A percentile compares a stretch with the other conserved stretches of the same genome.
These are phyloP conservation scores for Diarsia rubi DNA, from an alignment of 2,888 invertebrate genomes.

Conservation along the genomic window DNA sequence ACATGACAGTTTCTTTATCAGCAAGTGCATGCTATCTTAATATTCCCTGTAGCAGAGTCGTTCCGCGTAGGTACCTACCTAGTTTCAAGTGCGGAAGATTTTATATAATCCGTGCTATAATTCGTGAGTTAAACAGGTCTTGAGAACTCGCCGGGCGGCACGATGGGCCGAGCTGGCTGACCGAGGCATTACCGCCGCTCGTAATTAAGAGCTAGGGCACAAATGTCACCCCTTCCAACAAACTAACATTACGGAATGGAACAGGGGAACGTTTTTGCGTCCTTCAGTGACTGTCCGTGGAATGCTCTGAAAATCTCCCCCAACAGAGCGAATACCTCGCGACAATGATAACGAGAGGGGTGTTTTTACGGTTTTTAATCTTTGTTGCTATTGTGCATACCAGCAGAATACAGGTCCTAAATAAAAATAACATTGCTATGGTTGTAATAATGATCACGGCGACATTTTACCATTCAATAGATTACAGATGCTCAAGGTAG, in stretches of 20 bases:
- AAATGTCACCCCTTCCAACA: constrained; percentile 25
- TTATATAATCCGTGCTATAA: constrained; percentile 3
- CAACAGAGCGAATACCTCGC: constrained; percentile 2
- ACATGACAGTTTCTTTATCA: constrained; percentile 12
- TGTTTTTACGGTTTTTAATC: neutral
- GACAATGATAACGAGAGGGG: neutral
- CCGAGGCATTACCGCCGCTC: constrained; percentile 13
- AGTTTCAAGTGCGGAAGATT: constrained; percentile 23
- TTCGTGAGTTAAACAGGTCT: constrained; percentile 21
- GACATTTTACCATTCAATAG: constrained; percentile 20
- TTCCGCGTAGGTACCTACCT: too few species aligned
- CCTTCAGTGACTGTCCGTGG: neutral
- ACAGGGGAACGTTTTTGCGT: constrained; percentile 22
- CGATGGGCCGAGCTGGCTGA: constrained; percentile 16
- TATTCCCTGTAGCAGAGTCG: constrained; percentile 6
- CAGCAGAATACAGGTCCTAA: neutral
- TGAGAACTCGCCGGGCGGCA: neutral
- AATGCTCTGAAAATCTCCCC: constrained; percentile 25
- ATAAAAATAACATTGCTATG: neutral
- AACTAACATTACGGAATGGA: constrained; percentile 29
- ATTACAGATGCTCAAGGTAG: constrained; percentile 46
- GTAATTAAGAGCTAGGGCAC: constrained; percentile 42
- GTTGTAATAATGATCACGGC: constrained; percentile 7
- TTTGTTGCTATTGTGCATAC: neutral
- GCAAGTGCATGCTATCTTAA: constrained; percentile 24